Evolutionary conservation across 1,140 invertebrate species (phyloP), one percentile per base, ranked within the genome.

Genomic region (Elymnias hypermnestra): DNA sequence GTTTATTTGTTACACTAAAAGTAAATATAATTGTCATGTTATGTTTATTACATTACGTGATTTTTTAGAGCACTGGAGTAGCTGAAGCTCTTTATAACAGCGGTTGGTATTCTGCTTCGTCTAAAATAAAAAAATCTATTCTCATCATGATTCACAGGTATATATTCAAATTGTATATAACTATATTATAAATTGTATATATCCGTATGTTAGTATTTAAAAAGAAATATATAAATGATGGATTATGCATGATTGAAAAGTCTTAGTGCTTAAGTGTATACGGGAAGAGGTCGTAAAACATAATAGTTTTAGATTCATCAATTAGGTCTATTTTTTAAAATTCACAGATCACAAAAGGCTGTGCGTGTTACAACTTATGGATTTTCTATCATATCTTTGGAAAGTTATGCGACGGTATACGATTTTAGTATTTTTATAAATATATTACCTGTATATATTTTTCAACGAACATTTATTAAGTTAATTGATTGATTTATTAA

Each of bases 351-450:
- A 12, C 75, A 76, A 51, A 69, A 62, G 23, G 36, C 61, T 15
- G 60, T 79, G 2, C 48, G 53, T 9, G 49, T 79, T 3, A 76
- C 72, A 10, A 79, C 75, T 5, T 79, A 66, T 37, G 75, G 75
- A 19, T 79, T 79, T 52, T 71, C 72, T 17, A 44, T 72, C 2
- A 58, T 79, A 28, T 72, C 59, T 4, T 41, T 79, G 4, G 58
- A 51, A 7, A 69, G 68, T 50, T 79, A 66, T 28, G 62, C 71
- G n/a, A 68, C 62, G 50, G 75, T 75, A 63, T 59, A 5, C 44
- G 22, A 18, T 14, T 21, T 21, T 21, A 21, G 6, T 21, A 21
- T 6, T 21, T 21, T n/a, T n/a, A n/a, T n/a, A n/a, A n/a, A n/a
- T n/a, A n/a, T n/a, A n/a, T n/a, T n/a, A n/a, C n/a, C n/a, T n/a